These are phyloP conservation scores for Epistrophe eligans DNA, from an alignment of 2,888 invertebrate genomes.

Conservation along the genomic window DNA sequence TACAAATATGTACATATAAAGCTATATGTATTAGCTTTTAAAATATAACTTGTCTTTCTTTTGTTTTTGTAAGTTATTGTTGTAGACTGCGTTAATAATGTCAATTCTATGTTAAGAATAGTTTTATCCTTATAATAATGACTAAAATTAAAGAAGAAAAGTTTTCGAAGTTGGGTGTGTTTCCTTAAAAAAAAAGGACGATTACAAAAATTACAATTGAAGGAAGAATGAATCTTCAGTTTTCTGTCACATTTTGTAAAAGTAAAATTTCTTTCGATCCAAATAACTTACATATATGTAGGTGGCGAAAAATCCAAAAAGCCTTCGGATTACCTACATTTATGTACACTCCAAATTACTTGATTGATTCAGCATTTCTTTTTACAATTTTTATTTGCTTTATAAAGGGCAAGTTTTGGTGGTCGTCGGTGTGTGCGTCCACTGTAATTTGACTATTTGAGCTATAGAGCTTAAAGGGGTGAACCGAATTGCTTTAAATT, in stretches of 20 bases:
- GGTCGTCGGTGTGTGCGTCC: too few relatives aligned
- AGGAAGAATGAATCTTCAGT: constrained; percentile 1
- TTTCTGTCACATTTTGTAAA: constrained; percentile 31
- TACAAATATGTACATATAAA: neutral
- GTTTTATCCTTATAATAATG: constrained; percentile 65
- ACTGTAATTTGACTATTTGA: too few relatives aligned
- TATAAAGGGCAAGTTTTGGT: too few relatives aligned
- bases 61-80: constrained; percentile 32
- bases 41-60: constrained; percentile 16
- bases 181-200: neutral
- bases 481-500: too few relatives aligned
- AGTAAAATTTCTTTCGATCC: neutral
- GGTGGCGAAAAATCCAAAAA: constrained; percentile 27
- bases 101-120: constrained; percentile 38
- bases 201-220: neutral
- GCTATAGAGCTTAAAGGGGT: too few relatives aligned
- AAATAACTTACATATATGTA: too few relatives aligned
- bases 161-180: constrained; percentile 52
- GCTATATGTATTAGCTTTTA: constrained; percentile 11
- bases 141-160: constrained; percentile 63
- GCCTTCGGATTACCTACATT: neutral
- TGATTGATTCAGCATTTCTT: too few relatives aligned
- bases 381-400: too few relatives aligned
- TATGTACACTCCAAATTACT: too few relatives aligned
- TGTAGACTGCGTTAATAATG: constrained; percentile 25